phyloP scores from a whole-genome alignment of 2,113 vertebrate species.

The Salvelinus alpinus region DNA sequence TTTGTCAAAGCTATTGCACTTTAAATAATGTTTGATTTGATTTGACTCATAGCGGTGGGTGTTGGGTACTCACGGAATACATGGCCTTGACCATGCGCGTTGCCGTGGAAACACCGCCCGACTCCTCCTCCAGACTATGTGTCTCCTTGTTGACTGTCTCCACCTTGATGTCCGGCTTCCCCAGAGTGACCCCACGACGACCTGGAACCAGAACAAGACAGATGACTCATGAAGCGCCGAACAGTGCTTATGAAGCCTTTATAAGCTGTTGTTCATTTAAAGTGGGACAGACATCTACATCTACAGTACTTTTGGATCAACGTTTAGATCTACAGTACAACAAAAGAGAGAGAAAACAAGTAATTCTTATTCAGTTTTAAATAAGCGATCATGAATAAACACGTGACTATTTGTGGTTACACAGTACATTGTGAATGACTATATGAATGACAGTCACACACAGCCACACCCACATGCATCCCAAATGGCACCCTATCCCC shows the following conservation, averaged over 20 bases:
- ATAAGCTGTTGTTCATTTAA: no score
- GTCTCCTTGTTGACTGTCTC: conserved; percentile 95
- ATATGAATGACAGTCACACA: neutral
- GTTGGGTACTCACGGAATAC: conserved; percentile 83
- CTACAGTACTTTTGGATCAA: no score
- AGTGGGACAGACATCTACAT: no score
- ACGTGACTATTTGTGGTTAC: no score
- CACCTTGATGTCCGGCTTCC: conserved; percentile 95
- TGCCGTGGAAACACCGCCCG: conserved; percentile 85
- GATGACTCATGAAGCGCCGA: no score
- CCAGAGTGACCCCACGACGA: conserved; percentile 88
- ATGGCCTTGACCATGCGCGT: conserved; percentile 95
- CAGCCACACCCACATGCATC: conserved; percentile 1
- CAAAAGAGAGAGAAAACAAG: no score
- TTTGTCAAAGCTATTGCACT: no score
- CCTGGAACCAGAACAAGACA: conserved; percentile 67
- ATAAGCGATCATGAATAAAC: no score
- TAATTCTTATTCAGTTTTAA: no score
- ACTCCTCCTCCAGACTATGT: conserved; percentile 89
- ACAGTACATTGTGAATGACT: no score
- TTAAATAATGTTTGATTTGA: neutral
- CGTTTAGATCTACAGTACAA: no score
- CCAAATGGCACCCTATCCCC: neutral
- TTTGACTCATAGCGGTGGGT: neutral
- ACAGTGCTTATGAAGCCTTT: no score